Evolutionary conservation across 2,888 invertebrate species (phyloP).

Genomic region (Xanthostigma xanthostigma): DNA sequence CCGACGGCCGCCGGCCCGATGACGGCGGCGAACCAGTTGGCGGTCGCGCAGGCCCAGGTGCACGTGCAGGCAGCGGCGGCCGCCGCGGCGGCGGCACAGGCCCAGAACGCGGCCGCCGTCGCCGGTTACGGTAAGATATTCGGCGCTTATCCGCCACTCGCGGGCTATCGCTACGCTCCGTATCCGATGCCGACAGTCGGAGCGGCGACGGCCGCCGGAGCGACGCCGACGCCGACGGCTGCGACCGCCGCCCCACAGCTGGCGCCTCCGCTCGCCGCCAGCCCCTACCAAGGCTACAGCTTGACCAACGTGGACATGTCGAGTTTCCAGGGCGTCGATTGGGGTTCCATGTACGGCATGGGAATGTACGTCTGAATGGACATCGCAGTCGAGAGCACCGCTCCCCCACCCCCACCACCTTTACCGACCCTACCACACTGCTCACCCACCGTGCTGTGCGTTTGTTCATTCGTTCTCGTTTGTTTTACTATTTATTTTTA

Average conservation of each 20-base stretch:
- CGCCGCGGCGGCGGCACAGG: slow-evolving; percentile 37
- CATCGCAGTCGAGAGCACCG: slow-evolving; percentile 16
- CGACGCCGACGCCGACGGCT: slow-evolving; percentile 34
- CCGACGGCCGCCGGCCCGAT: slow-evolving; percentile 33
- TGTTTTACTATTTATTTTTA: no score
- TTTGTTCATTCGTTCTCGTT: no score
- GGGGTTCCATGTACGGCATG: slow-evolving; percentile 84
- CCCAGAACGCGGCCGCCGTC: slow-evolving; percentile 43
- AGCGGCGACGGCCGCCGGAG: slow-evolving; percentile 31
- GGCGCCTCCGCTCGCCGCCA: slow-evolving; percentile 45
- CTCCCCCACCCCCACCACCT: not conserved
- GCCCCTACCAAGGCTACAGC: slow-evolving; percentile 62
- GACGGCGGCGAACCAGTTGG: slow-evolving; percentile 41
- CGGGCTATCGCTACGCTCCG: slow-evolving; percentile 45
- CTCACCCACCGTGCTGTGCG: not conserved
- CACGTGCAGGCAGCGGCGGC: slow-evolving; percentile 31
- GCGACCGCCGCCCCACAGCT: slow-evolving; percentile 36
- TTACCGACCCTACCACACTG: not conserved
- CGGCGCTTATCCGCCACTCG: slow-evolving; percentile 41
- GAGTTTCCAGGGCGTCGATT: slow-evolving; percentile 82
- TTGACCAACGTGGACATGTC: slow-evolving; percentile 84
- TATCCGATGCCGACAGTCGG: slow-evolving; percentile 36
- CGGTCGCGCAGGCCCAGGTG: slow-evolving; percentile 34
- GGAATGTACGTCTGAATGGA: slow-evolving; percentile 72
- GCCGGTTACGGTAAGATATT: slow-evolving; percentile 52